Conservation (phyloP, 2,797 vertebrate species). For the Sebastes melanostomus region DNA sequence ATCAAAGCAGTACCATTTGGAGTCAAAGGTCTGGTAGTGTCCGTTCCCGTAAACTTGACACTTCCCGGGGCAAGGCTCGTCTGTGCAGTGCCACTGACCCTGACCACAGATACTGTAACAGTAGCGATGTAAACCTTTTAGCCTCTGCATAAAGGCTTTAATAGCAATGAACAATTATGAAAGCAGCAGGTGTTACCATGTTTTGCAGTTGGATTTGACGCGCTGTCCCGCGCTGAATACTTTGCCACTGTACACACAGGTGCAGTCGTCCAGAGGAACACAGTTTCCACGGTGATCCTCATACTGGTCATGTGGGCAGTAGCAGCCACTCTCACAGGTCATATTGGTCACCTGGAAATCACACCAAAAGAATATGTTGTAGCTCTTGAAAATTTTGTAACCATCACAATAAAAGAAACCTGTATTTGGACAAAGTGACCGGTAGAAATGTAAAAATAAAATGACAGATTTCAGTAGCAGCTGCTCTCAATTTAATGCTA, state of each 20-base stretch:
- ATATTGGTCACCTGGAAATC: slow-evolving; percentile 40
- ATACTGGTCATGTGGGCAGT: slow-evolving; percentile 81
- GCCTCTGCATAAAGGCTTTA: too few relatives aligned
- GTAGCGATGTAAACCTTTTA: background rate
- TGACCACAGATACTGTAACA: slow-evolving; percentile 75
- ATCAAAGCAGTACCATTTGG: slow-evolving; percentile 83
- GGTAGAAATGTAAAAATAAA: background rate
- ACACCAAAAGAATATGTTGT: background rate
- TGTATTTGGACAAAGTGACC: background rate
- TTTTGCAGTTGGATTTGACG: slow-evolving; percentile 80
- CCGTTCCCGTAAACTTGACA: slow-evolving; percentile 89
- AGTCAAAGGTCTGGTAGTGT: slow-evolving; percentile 86
- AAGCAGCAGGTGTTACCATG: slow-evolving; percentile 75
- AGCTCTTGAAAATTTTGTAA: background rate
- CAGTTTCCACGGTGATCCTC: slow-evolving; percentile 83
- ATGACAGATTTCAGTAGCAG: background rate
- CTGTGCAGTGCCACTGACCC: slow-evolving; percentile 82
- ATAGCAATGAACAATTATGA: background rate
- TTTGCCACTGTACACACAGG: slow-evolving; percentile 80
- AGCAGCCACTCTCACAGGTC: slow-evolving; percentile 83
- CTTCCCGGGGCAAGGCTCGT: slow-evolving; percentile 76
- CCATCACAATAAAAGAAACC: background rate
- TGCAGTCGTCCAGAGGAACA: slow-evolving; percentile 78
- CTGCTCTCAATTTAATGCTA: background rate
- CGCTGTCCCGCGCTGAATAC: slow-evolving; percentile 76